phyloP scores from a whole-genome alignment of 2,888 invertebrate species.

The Phrixothrix hirtus region DNA sequence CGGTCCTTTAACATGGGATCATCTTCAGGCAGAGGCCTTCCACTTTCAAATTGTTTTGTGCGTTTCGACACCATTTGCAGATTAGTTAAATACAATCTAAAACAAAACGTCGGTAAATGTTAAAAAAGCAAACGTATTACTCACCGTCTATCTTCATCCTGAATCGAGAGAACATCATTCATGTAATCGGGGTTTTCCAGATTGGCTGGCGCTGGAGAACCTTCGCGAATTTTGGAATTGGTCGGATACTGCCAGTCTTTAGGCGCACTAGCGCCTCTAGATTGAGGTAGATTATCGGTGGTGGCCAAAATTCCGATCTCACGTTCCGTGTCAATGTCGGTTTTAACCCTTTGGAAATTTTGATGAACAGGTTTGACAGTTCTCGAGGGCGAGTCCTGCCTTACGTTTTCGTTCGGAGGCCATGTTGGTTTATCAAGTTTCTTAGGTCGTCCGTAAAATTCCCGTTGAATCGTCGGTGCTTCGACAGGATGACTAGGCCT shows the following conservation, averaged over 20 bases:
- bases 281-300: conserved; percentile 36
- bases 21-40: conserved; percentile 62
- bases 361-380: conserved; percentile 58
- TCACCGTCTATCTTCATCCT: conserved; percentile 45
- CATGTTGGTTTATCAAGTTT: conserved; percentile 66
- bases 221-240: conserved; percentile 44
- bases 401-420: conserved; percentile 40
- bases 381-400: conserved; percentile 57
- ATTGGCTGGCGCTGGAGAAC: conserved; percentile 39
- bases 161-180: conserved; percentile 35
- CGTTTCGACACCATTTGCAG: conserved; percentile 74
- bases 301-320: conserved; percentile 37
- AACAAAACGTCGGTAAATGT: background rate
- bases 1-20: conserved; percentile 63
- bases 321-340: conserved; percentile 55
- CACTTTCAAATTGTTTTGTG: conserved; percentile 74
- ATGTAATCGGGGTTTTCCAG: conserved; percentile 34
- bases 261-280: conserved; percentile 40
- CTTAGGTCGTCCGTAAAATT: conserved; percentile 80
- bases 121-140: background rate
- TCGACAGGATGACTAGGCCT: conserved; percentile 68
- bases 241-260: conserved; percentile 37
- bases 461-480: conserved; percentile 60
- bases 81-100: conserved; percentile 49
- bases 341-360: conserved; percentile 57